These are phyloP conservation scores for Lasioglossum morio DNA, from an alignment of 2,888 invertebrate species.

Conservation along the genomic window DNA sequence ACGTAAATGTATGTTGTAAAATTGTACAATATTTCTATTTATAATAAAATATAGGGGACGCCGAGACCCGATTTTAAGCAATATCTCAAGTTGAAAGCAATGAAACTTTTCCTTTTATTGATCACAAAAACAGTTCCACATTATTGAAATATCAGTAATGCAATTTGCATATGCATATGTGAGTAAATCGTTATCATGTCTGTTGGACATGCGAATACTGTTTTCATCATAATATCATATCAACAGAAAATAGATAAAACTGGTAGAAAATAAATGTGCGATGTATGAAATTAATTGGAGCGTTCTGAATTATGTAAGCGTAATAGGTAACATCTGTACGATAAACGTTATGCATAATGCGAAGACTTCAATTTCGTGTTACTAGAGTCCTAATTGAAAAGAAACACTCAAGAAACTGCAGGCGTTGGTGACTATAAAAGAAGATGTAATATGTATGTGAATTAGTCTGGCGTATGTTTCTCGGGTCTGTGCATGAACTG, in stretches of 20 bases:
- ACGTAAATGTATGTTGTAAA: conserved; percentile 46
- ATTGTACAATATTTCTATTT: conserved; percentile 42
- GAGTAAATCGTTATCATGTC: conserved; percentile 49
- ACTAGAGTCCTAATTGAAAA: conserved; percentile 34
- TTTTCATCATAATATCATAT: not conserved
- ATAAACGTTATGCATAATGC: conserved; percentile 2
- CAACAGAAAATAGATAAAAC: not conserved
- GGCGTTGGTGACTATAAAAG: conserved; percentile 33
- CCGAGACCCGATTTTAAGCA: not conserved
- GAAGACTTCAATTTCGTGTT: conserved; percentile 40
- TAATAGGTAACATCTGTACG: not conserved
- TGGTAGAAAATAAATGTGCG: not conserved
- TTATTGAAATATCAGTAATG: not conserved
- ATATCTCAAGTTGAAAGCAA: not conserved
- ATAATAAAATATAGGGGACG: conserved; percentile 21
- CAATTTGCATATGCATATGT: conserved; percentile 37
- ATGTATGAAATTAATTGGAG: not conserved
- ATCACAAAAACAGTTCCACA: not conserved
- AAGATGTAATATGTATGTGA: conserved; percentile 50
- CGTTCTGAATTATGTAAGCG: not conserved
- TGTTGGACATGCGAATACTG: not conserved
- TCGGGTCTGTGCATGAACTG: conserved; percentile 20
- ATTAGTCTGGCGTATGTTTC: conserved; percentile 35
- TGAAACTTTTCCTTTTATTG: conserved; percentile 4
- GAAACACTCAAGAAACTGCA: conserved; percentile 33